Percentiles rank a stretch among this genome's conserved stretches.
Conservation (phyloP, 1,140 invertebrate genomes). For the Trichomalopsis sarcophagae region DNA sequence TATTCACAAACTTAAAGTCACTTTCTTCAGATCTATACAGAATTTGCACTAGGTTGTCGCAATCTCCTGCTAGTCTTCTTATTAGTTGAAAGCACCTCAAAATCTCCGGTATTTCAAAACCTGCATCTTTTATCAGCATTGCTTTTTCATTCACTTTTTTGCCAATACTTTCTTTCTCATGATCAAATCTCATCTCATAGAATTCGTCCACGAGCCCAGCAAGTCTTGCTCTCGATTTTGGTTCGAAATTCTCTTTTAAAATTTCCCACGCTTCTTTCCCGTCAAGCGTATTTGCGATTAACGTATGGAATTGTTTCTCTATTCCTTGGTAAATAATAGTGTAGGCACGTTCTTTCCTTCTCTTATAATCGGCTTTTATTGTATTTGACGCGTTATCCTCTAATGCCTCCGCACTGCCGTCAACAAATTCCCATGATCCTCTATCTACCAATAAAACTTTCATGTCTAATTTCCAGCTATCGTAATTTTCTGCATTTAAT, state of each 20-base stretch:
- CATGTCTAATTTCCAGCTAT: slow-evolving; percentile 4
- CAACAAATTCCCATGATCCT: slow-evolving; percentile 2
- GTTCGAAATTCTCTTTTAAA: slow-evolving; percentile 7
- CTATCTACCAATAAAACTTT: background rate
- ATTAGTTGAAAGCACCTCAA: background rate
- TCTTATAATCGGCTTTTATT: background rate
- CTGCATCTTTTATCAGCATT: background rate
- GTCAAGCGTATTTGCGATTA: background rate
- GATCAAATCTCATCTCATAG: background rate
- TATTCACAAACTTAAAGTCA: background rate
- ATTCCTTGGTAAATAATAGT: slow-evolving; percentile 3
- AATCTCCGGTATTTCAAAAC: background rate
- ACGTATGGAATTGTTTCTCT: background rate
- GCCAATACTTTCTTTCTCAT: background rate
- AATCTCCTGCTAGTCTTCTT: background rate
- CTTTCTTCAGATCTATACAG: background rate
- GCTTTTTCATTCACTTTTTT: background rate
- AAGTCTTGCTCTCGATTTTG: background rate
- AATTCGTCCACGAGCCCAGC: background rate
- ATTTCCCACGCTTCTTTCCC: background rate
- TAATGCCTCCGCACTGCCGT: background rate
- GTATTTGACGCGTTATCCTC: background rate
- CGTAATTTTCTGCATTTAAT: background rate
- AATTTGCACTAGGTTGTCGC: background rate
- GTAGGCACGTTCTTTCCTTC: background rate